phyloP scores from a whole-genome alignment of 2,888 invertebrate species.

The Nesidiocoris tenuis region DNA sequence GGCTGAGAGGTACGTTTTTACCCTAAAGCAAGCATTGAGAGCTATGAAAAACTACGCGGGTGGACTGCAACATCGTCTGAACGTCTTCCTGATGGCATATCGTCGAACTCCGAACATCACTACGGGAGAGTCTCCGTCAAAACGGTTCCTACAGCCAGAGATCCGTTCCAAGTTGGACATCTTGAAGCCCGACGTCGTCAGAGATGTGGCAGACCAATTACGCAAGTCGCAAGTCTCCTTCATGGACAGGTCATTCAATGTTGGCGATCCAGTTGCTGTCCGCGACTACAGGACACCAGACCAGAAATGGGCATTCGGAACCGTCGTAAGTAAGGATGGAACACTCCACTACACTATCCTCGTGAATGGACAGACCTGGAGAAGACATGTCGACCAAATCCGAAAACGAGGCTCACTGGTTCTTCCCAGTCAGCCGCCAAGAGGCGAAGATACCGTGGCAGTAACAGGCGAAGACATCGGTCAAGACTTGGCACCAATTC shows the following conservation, averaged over 20 bases:
- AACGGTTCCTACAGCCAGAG: slow-evolving; percentile 9
- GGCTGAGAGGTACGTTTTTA: slow-evolving; percentile 14
- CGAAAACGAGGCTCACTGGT: slow-evolving; percentile 4
- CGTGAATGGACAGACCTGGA: slow-evolving; percentile 12
- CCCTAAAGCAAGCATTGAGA: slow-evolving; percentile 10
- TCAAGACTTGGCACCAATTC: too few relatives aligned
- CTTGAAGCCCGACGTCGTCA: slow-evolving; percentile 11
- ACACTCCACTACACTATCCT: slow-evolving; percentile 10
- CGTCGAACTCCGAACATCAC: slow-evolving; percentile 22
- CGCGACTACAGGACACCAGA: slow-evolving; percentile 20
- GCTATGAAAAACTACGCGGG: slow-evolving; percentile 12
- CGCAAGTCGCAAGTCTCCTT: slow-evolving; percentile 5
- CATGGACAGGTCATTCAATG: neutral
- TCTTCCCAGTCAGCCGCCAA: too few relatives aligned
- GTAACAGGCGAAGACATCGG: too few relatives aligned
- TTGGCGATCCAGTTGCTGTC: slow-evolving; percentile 12
- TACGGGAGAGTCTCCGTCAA: slow-evolving; percentile 21
- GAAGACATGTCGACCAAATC: slow-evolving; percentile 14
- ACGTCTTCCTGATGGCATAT: slow-evolving; percentile 14
- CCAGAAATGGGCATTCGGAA: slow-evolving; percentile 13
- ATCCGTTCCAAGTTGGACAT: slow-evolving; percentile 10
- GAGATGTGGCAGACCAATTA: slow-evolving; percentile 19
- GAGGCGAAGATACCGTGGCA: too few relatives aligned
- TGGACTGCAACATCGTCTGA: slow-evolving; percentile 9
- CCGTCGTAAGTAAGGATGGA: slow-evolving; percentile 4